Conservation (phyloP, 1,140 invertebrate species). For the Procambarus clarkii region DNA sequence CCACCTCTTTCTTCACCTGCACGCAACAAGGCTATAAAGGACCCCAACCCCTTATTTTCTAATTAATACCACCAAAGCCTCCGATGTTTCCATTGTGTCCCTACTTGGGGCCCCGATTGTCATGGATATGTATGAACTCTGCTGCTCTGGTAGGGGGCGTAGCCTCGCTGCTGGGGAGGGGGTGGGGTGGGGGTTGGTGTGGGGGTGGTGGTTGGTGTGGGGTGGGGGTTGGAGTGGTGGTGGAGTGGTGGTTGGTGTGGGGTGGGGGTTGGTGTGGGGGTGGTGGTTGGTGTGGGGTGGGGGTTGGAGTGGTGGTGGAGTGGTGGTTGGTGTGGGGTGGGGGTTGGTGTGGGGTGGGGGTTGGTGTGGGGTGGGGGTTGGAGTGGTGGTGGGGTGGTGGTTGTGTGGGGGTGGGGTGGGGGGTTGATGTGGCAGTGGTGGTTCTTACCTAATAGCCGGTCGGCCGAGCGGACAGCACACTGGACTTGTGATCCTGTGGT, state of each 20-base stretch:
- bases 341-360: not conserved
- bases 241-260: not conserved
- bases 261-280: too few relatives aligned
- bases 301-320: not conserved
- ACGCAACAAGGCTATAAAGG: conserved; percentile 65
- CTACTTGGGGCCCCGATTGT: conserved; percentile 50
- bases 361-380: not conserved
- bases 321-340: not conserved
- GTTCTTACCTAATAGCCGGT: too few relatives aligned
- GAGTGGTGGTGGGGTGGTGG: not conserved
- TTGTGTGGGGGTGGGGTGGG: not conserved
- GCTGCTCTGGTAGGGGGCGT: not conserved
- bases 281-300: not conserved
- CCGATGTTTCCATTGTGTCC: conserved; percentile 55
- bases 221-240: not conserved
- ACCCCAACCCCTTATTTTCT: conserved; percentile 60
- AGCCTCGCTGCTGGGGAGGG: not conserved
- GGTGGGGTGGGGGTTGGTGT: not conserved
- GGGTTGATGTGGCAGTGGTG: not conserved
- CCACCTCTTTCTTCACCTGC: conserved; percentile 52
- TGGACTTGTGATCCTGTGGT: too few relatives aligned
- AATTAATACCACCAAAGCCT: conserved; percentile 66
- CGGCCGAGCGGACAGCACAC: too few relatives aligned
- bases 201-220: not conserved
- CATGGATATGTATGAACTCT: conserved; percentile 18